Percentiles rank a stretch among this genome's conserved stretches.
Conservation (phyloP, 2,113 vertebrate genomes). For the Cavia porcellus region DNA sequence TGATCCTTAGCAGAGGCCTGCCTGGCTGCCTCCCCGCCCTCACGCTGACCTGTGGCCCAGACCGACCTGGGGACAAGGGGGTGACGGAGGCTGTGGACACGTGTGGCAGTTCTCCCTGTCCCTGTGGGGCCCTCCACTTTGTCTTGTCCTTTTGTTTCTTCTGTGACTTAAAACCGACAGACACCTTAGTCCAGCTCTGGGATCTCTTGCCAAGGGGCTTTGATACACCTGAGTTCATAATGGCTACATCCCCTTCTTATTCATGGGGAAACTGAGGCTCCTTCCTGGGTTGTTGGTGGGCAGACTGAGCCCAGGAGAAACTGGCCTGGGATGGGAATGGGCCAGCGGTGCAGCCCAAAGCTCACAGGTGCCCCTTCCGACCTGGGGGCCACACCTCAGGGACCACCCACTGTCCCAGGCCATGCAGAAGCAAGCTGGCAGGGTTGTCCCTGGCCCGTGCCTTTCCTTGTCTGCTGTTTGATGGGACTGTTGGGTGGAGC, state of each 20-base stretch:
- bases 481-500: too few species aligned
- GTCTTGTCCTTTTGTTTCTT: not conserved
- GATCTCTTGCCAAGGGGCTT: not conserved
- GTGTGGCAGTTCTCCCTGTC: not conserved
- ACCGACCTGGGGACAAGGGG: too few species aligned
- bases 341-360: accelerated
- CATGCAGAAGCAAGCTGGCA: not conserved
- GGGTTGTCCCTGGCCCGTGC: not conserved
- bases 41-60: not conserved
- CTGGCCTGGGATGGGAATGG: accelerated
- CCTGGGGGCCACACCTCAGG: not conserved
- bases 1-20: not conserved
- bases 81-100: not conserved
- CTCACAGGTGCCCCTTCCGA: not conserved
- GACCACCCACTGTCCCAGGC: not conserved
- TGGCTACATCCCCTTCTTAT: not conserved
- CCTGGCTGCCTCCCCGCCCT: not conserved
- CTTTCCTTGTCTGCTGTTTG: too few species aligned
- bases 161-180: not conserved
- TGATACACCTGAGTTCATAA: accelerated
- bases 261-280: not conserved
- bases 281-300: not conserved
- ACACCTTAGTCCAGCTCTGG: not conserved
- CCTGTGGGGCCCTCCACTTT: not conserved
- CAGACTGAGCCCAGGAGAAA: not conserved